These are phyloP conservation scores for Cichlasoma orientale DNA, from an alignment of 2,797 vertebrate genomes.

Conservation along the genomic window DNA sequence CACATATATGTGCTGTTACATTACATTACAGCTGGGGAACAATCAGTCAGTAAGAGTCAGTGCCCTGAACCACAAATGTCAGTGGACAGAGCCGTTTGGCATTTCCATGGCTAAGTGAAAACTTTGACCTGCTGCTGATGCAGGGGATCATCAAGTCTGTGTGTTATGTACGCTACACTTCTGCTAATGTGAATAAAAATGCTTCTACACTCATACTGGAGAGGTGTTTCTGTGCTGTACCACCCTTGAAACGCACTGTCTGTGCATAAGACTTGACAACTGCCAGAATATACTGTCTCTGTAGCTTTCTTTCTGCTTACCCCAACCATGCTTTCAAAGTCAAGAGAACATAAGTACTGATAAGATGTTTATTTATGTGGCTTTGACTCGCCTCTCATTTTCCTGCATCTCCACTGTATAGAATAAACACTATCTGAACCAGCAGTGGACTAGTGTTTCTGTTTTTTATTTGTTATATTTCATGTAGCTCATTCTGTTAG, in stretches of 20 bases:
- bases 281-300: slow-evolving; percentile 18
- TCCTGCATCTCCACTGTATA: background rate
- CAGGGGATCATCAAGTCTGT: too few species aligned
- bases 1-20: background rate
- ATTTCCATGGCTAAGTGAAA: background rate
- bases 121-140: background rate
- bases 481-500: slow-evolving; percentile 5
- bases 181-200: background rate
- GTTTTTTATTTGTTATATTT: background rate
- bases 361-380: slow-evolving; percentile 48
- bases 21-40: background rate
- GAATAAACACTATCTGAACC: slow-evolving; percentile 1
- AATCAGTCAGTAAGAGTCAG: too few species aligned
- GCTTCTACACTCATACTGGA: background rate
- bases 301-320: slow-evolving; percentile 5
- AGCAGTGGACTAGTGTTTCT: background rate
- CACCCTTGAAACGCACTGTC: slow-evolving; percentile 12
- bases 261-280: slow-evolving; percentile 21
- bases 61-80: background rate
- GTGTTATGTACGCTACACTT: too few species aligned
- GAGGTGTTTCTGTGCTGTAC: background rate
- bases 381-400: slow-evolving; percentile 38
- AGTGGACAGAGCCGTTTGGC: accelerated
- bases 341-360: slow-evolving; percentile 24
- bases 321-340: slow-evolving; percentile 20